These are phyloP conservation scores for Ctenomys sociabilis DNA, from an alignment of 2,113 vertebrate genomes.

Conservation along the genomic window DNA sequence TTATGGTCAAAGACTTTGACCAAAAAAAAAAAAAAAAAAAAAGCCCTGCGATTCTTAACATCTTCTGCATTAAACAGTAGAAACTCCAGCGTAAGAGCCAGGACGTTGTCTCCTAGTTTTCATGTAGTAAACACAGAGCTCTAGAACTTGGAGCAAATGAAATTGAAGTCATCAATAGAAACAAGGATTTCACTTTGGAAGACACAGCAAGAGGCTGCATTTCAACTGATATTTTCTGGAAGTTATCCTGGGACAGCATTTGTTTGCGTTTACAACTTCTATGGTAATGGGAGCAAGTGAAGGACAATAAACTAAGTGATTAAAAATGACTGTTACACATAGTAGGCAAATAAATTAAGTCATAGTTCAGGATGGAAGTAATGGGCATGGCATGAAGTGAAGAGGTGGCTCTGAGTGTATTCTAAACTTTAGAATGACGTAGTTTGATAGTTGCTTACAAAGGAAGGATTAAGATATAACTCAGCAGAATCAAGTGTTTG, in stretches of 20 bases:
- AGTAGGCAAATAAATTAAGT: no score
- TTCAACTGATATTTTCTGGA: not conserved
- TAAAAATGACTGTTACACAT: not conserved
- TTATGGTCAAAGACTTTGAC: not conserved
- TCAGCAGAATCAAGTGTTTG: not conserved
- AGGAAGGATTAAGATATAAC: not conserved
- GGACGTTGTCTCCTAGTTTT: not conserved
- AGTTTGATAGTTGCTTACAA: not conserved
- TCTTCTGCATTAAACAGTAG: not conserved
- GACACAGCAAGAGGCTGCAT: not conserved
- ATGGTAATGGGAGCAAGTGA: not conserved
- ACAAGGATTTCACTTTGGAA: not conserved
- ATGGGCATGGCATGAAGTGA: rapidly evolving
- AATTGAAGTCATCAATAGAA: not conserved
- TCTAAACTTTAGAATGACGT: not conserved
- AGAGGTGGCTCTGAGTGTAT: no score
- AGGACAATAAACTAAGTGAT: not conserved
- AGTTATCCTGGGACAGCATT: not conserved
- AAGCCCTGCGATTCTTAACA: not conserved
- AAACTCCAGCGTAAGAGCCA: not conserved
- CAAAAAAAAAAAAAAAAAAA: not conserved
- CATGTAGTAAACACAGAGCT: not conserved
- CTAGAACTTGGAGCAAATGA: not conserved
- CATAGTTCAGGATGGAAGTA: rapidly evolving
- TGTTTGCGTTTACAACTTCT: not conserved